Percentiles rank a stretch among this genome's conserved stretches.
Conservation (phyloP, 1,140 invertebrate species). For the Diorhabda elongata region DNA sequence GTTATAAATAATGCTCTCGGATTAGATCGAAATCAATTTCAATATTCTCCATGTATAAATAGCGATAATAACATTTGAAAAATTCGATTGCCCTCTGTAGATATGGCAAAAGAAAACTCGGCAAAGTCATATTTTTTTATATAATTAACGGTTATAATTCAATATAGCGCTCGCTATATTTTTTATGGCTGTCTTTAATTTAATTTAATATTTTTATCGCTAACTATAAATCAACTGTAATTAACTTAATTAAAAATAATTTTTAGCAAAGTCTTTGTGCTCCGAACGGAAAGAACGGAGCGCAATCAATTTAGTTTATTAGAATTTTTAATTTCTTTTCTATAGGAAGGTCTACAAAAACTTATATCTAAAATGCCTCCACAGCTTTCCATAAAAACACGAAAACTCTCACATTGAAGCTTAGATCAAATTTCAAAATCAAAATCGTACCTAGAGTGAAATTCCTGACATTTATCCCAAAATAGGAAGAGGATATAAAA, state of each 20-base stretch:
- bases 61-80: too few species aligned
- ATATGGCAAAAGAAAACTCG: background rate
- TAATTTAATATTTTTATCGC: constrained; percentile 48
- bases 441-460: too few species aligned
- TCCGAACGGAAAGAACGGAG: constrained; percentile 35
- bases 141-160: constrained; percentile 43
- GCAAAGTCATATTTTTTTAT: constrained; percentile 15
- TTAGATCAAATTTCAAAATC: too few species aligned
- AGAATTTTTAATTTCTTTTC: constrained; percentile 29
- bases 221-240: constrained; percentile 48
- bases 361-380: too few species aligned
- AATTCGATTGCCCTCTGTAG: background rate
- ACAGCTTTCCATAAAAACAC: too few species aligned
- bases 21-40: too few species aligned
- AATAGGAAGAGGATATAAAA: too few species aligned
- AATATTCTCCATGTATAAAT: too few species aligned
- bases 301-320: constrained; percentile 40
- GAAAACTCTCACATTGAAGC: too few species aligned
- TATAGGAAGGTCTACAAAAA: too few species aligned
- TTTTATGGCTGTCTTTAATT: constrained; percentile 45
- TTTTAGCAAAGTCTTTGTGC: constrained; percentile 40
- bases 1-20: too few species aligned
- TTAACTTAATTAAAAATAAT: constrained; percentile 50
- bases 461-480: too few species aligned
- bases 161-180: constrained; percentile 41